These are phyloP conservation scores for Lateolabrax maculatus DNA, from an alignment of 2,797 vertebrate genomes.

Conservation along the genomic window DNA sequence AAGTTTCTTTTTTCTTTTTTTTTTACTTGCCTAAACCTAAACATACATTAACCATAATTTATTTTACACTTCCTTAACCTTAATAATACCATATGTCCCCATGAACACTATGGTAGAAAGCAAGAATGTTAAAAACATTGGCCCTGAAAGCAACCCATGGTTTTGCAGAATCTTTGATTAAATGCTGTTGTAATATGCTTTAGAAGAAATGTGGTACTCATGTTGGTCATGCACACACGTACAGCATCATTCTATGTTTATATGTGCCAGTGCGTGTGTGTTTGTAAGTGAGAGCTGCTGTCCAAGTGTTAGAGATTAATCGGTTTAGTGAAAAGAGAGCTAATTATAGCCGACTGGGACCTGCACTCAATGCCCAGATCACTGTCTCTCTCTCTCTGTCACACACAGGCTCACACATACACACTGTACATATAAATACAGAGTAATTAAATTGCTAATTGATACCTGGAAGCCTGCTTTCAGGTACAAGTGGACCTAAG, in stretches of 20 bases:
- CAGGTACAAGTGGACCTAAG: neutral
- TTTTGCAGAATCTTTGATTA: neutral
- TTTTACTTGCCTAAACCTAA: neutral
- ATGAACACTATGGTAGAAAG: neutral
- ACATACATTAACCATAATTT: neutral
- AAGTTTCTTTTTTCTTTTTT: neutral
- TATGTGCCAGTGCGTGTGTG: constrained; percentile 21
- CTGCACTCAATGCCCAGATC: constrained; percentile 40
- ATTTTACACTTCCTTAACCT: neutral
- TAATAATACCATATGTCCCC: neutral
- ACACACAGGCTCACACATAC: constrained; percentile 9
- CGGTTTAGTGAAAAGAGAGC: constrained; percentile 68
- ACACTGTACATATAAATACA: constrained; percentile 14
- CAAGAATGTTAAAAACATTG: no score
- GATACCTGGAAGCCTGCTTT: neutral
- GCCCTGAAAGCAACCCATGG: neutral
- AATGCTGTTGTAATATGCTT: neutral
- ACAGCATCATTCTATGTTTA: constrained; percentile 5
- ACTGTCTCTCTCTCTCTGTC: constrained; percentile 1
- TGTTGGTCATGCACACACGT: neutral
- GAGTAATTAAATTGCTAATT: constrained; percentile 22
- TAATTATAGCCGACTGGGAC: constrained; percentile 73
- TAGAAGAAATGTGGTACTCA: neutral
- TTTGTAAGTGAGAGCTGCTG: constrained; percentile 38
- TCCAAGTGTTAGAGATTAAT: constrained; percentile 71